Base-by-base conservation (phyloP, 2,113 vertebrate species). In the Gulo gulo region DNA sequence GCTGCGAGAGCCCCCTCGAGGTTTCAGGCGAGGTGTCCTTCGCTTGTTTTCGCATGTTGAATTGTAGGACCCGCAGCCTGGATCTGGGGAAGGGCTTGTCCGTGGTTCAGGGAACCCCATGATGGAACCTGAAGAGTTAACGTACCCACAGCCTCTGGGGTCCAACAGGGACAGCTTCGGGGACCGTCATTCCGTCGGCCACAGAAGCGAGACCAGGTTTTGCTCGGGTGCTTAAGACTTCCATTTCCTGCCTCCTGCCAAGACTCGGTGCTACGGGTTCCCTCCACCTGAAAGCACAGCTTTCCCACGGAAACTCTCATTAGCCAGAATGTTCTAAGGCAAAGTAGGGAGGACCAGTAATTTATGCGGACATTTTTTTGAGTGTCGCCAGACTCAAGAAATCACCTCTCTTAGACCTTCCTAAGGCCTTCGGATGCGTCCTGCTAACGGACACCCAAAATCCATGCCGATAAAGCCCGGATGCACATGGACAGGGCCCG, bases 401-500 rank as follows among this genome's bases (percentile, higher is more conserved):
- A 65, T 65, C 61, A 29, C 26, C 31, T 69, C 16, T n/a, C 65
- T 69, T n/a, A 69, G 65, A 7, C 34, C 65, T n/a, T n/a, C 34
- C 34, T n/a, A 4, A n/a, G 15, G n/a, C 65, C 65, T n/a, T 7
- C 16, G 65, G 65, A n/a, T 3, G 13, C 7, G 7, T 16, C 65
- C 18, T n/a, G 16, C 7, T 69, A n/a, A 69, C 7, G 4, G 34
- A n/a, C 34, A 18, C 65, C n/a, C 34, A 18, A 20, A 18, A 18
- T 69, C 26, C 63, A 67, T n/a, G 31, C 34, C 2, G 15, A 18
- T 7, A 34, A n/a, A 67, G 65, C 6, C 34, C 34, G 0, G 65
- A 8, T n/a, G 15, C 15, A 3, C 16, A 8, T 0, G 8, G 61
- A 31, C 61, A 50, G 4, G 15, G 31, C 29, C 65, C 2, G 14